Evolutionary conservation across 2,797 vertebrate species (phyloP).

Genomic region (Halcyon smyrnensis): DNA sequence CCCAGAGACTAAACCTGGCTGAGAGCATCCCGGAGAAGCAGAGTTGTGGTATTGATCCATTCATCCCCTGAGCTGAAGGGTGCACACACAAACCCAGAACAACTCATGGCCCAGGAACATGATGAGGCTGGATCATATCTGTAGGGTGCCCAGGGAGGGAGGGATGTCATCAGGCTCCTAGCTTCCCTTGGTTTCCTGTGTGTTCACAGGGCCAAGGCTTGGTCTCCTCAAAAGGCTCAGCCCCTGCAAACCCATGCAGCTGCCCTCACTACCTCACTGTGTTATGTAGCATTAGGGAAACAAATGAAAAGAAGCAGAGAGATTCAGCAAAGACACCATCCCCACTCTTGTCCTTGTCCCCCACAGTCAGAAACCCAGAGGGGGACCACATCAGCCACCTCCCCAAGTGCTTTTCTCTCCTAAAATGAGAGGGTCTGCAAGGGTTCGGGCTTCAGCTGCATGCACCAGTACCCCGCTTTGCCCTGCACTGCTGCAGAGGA

Average conservation of each 20-base stretch:
- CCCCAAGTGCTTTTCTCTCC: background rate
- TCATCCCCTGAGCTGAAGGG: background rate
- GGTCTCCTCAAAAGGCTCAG: background rate
- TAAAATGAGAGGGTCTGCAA: background rate
- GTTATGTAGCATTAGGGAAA: accelerated
- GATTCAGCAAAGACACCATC: accelerated
- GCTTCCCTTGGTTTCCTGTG: background rate
- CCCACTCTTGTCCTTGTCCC: background rate
- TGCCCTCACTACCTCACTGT: background rate
- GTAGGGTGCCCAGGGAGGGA: background rate
- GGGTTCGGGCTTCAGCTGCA: accelerated
- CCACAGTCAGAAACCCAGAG: background rate
- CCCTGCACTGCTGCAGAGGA: accelerated
- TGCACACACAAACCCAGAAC: accelerated
- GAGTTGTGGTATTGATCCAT: background rate
- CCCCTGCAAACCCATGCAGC: background rate
- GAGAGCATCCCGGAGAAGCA: background rate
- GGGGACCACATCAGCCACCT: background rate
- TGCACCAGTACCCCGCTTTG: background rate
- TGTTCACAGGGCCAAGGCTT: background rate
- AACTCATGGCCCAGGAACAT: background rate
- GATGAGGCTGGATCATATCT: accelerated
- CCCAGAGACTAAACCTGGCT: accelerated
- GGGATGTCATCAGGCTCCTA: background rate
- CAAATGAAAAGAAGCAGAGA: background rate